Evolutionary conservation across 1,140 invertebrate genomes (phyloP).

Genomic region (Diorhabda elongata): DNA sequence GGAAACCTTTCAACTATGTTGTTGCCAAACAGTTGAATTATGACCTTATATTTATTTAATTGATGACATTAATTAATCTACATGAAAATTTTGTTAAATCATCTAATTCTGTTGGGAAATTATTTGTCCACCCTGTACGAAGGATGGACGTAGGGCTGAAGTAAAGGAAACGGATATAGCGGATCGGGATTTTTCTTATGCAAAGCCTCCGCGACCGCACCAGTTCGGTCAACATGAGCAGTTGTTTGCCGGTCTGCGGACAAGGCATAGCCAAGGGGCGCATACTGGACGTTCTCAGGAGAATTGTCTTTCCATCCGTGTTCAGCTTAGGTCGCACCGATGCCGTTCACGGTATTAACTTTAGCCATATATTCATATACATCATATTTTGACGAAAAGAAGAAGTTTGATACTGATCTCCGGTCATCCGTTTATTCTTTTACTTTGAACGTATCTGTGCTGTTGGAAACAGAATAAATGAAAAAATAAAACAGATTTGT

Average conservation of each 20-base stretch:
- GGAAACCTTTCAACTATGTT: too few relatives aligned
- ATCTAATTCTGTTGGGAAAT: too few relatives aligned
- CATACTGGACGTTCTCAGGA: not conserved
- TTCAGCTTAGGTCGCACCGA: not conserved
- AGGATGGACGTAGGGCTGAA: not conserved
- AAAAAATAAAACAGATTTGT: conserved; percentile 8
- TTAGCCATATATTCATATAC: conserved; percentile 4
- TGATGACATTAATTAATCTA: too few relatives aligned
- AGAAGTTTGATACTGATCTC: not conserved
- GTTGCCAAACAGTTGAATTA: too few relatives aligned
- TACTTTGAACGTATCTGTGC: conserved; percentile 9
- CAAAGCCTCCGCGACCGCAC: conserved; percentile 25
- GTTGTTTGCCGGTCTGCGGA: conserved; percentile 34
- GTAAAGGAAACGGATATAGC: conserved; percentile 1
- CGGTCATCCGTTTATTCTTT: not conserved
- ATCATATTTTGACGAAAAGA: conserved; percentile 1
- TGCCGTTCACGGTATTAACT: not conserved
- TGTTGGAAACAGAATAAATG: conserved; percentile 15
- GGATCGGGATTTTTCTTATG: conserved; percentile 25
- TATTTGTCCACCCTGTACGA: not conserved
- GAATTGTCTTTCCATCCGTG: not conserved
- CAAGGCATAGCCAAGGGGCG: conserved; percentile 1
- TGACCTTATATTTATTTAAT: too few relatives aligned
- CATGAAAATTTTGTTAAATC: too few relatives aligned
- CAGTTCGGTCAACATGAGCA: conserved; percentile 31